Percentiles rank a stretch among this genome's conserved stretches.
Conservation (phyloP, 1,140 invertebrate species). For the Meloidogyne chitwoodi region DNA sequence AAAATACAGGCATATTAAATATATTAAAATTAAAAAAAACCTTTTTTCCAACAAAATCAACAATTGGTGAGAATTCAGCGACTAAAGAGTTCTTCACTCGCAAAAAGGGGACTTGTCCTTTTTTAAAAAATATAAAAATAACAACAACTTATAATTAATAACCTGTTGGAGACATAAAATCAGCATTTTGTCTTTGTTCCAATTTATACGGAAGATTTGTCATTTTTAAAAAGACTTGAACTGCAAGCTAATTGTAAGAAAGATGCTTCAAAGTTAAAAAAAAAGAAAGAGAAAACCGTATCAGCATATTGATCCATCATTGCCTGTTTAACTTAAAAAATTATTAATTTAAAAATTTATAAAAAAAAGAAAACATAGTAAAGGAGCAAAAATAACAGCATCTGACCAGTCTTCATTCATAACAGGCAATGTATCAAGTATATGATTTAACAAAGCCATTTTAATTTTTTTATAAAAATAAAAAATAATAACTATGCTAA, state of each 20-base stretch:
- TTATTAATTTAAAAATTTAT: constrained; percentile 3
- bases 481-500: no score
- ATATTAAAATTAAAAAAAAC: constrained; percentile 57
- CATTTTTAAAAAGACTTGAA: constrained; percentile 81
- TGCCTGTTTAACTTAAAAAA: constrained; percentile 53
- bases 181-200: constrained; percentile 78
- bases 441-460: neutral
- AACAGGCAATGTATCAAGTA: neutral
- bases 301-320: constrained; percentile 57
- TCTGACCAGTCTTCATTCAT: constrained; percentile 48
- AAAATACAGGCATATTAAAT: neutral
- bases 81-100: constrained; percentile 80
- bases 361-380: constrained; percentile 35
- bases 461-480: no score
- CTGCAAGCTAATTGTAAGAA: constrained; percentile 46
- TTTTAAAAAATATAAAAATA: constrained; percentile 56
- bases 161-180: constrained; percentile 87
- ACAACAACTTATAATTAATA: constrained; percentile 42
- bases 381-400: constrained; percentile 46
- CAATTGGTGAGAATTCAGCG: constrained; percentile 83
- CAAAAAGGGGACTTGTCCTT: constrained; percentile 83
- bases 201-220: constrained; percentile 72
- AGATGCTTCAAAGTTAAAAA: no score
- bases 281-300: no score
- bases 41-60: constrained; percentile 79